Conservation (phyloP, 2,888 invertebrate genomes). For the Noctua fimbriata region DNA sequence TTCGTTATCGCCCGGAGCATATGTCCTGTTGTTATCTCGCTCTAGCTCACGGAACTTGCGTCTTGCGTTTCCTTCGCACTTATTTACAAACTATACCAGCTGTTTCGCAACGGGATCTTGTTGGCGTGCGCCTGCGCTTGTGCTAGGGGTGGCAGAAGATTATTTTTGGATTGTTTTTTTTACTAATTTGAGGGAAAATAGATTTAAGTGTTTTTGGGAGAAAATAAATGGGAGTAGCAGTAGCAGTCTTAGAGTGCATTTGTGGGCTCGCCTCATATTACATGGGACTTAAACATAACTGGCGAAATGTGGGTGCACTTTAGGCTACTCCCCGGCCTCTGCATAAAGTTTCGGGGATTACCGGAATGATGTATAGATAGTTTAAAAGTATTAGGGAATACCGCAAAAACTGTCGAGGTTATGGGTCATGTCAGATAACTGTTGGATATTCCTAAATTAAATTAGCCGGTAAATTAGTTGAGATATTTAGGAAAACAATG, state of each 20-base stretch:
- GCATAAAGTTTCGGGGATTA: neutral
- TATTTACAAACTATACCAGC: conserved; percentile 80
- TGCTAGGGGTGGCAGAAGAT: conserved; percentile 66
- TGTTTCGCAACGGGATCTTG: conserved; percentile 85
- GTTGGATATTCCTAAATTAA: neutral
- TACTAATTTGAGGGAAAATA: neutral
- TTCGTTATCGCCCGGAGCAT: conserved; percentile 50
- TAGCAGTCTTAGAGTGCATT: neutral
- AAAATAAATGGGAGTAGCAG: neutral
- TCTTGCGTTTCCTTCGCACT: conserved; percentile 68
- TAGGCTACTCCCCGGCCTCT: neutral
- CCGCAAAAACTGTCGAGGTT: neutral
- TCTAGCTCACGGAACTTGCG: conserved; percentile 40
- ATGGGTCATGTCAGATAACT: neutral
- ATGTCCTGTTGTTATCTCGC: conserved; percentile 58
- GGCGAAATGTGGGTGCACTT: neutral
- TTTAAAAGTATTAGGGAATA: neutral
- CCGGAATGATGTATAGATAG: neutral
- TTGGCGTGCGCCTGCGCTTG: conserved; percentile 75
- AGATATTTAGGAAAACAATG: neutral
- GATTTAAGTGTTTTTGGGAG: conserved; percentile 5
- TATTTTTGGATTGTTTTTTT: conserved; percentile 21
- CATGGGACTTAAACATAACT: neutral
- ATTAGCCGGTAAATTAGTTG: neutral
- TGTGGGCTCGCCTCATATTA: neutral